Evolutionary conservation across 2,797 vertebrate species (phyloP).

Genomic region (Acestrorhynchus altus): DNA sequence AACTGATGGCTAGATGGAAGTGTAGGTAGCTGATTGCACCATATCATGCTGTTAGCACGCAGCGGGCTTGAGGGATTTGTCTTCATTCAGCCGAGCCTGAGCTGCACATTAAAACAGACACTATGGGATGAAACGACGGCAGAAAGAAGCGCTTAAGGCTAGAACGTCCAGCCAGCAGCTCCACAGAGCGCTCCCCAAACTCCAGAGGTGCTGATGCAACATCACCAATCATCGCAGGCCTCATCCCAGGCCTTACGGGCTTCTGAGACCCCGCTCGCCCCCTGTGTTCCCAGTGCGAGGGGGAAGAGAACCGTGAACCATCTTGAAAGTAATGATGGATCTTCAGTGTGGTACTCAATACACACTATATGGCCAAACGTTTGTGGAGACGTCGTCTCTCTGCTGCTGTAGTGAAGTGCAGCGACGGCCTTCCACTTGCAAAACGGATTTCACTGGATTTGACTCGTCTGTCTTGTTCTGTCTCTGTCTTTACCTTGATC

Average conservation of each 20-base stretch:
- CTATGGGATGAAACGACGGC: slow-evolving; percentile 50
- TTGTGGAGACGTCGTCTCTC: no score
- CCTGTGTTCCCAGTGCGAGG: not conserved
- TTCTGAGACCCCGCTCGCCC: not conserved
- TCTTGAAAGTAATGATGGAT: not conserved
- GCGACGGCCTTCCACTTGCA: no score
- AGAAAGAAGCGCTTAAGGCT: slow-evolving; percentile 49
- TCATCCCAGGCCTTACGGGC: slow-evolving; percentile 5
- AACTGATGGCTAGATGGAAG: slow-evolving; percentile 41
- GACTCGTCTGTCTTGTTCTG: no score
- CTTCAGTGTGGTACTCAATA: not conserved
- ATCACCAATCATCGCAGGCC: slow-evolving; percentile 21
- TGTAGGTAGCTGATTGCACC: slow-evolving; percentile 57
- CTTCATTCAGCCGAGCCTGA: slow-evolving; percentile 55
- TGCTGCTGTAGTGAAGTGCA: no score
- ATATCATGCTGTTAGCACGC: slow-evolving; percentile 43
- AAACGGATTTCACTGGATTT: no score
- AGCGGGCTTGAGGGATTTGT: slow-evolving; percentile 10
- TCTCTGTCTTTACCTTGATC: no score
- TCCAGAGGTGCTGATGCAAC: slow-evolving; percentile 37
- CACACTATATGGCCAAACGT: no score
- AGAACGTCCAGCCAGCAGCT: slow-evolving; percentile 26
- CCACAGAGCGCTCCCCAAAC: slow-evolving; percentile 21
- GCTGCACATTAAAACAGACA: slow-evolving; percentile 52
- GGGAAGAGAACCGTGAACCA: not conserved